A percentile compares a stretch with the other conserved stretches of the same genome.
Conservation (phyloP, 64 coral and sea anemone species). For the Dendronephthya gigantea region DNA sequence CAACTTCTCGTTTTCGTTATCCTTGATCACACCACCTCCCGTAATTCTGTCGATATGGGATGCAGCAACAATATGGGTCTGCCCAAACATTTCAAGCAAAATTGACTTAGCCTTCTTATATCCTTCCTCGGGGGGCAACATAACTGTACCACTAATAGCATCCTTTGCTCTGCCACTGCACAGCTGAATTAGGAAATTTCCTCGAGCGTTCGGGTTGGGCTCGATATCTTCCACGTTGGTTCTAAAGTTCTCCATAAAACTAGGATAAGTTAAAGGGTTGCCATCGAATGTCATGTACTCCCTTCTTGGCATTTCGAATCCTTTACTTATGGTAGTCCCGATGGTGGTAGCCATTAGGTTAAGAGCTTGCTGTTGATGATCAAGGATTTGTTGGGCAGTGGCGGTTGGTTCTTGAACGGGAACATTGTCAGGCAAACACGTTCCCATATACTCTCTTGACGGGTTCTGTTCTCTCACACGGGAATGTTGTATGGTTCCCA, state of each 20-base stretch:
- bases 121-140: neutral
- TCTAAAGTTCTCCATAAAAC: neutral
- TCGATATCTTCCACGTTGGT: neutral
- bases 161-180: neutral
- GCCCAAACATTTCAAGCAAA: neutral
- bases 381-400: neutral
- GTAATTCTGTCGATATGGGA: neutral
- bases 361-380: neutral
- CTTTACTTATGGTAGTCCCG: constrained; percentile 3
- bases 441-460: neutral
- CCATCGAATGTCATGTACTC: neutral
- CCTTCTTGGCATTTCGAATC: neutral
- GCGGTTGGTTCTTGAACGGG: neutral
- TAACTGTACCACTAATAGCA: neutral
- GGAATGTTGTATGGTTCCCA: neutral
- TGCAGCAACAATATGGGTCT: neutral
- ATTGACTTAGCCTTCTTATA: neutral
- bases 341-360: neutral
- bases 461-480: neutral
- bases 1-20: constrained; percentile 11
- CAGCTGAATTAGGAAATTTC: neutral
- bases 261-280: neutral
- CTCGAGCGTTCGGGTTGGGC: neutral
- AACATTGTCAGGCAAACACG: neutral
- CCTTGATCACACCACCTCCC: neutral